A percentile compares a stretch with the other conserved stretches of the same genome.
phyloP scores from a whole-genome alignment of 2,888 invertebrate genomes.

The Phytoseiulus persimilis region DNA sequence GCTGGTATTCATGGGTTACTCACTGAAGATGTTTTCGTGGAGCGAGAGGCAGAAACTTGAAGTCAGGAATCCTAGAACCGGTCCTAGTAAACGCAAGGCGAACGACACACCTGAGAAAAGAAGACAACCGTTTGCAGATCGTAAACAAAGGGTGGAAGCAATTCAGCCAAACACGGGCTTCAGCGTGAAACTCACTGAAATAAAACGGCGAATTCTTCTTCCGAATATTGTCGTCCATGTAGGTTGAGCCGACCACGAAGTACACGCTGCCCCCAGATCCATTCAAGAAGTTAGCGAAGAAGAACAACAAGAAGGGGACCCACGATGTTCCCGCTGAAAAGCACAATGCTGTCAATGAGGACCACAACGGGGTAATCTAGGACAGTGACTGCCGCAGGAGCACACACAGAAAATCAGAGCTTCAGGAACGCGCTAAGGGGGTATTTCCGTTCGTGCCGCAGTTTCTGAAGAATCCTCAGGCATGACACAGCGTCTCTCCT shows the following conservation, averaged over 20 bases:
- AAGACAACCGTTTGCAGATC: not conserved
- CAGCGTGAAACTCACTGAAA: slow-evolving; percentile 42
- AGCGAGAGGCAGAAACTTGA: not conserved
- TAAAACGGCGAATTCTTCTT: slow-evolving; percentile 45
- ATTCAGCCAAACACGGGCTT: not conserved
- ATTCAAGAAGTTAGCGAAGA: slow-evolving; percentile 44
- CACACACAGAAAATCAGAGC: too few species aligned
- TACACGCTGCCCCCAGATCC: slow-evolving; percentile 45
- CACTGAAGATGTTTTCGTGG: slow-evolving; percentile 12
- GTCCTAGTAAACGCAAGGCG: not conserved
- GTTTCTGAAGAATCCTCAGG: too few species aligned
- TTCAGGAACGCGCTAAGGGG: too few species aligned
- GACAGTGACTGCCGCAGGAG: too few species aligned
- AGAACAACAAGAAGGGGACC: slow-evolving; percentile 12
- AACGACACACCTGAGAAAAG: not conserved
- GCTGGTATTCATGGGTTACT: too few species aligned
- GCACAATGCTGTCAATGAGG: too few species aligned
- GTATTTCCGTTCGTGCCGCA: too few species aligned
- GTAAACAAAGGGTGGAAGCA: not conserved
- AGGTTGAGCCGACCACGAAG: slow-evolving; percentile 43
- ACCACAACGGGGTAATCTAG: too few species aligned
- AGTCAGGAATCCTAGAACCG: slow-evolving; percentile 7
- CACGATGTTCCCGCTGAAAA: not conserved
- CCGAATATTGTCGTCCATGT: slow-evolving; percentile 44
- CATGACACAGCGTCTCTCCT: too few species aligned